These are phyloP conservation scores for Bombus polaris DNA, from an alignment of 1,140 invertebrate species.

Conservation along the genomic window DNA sequence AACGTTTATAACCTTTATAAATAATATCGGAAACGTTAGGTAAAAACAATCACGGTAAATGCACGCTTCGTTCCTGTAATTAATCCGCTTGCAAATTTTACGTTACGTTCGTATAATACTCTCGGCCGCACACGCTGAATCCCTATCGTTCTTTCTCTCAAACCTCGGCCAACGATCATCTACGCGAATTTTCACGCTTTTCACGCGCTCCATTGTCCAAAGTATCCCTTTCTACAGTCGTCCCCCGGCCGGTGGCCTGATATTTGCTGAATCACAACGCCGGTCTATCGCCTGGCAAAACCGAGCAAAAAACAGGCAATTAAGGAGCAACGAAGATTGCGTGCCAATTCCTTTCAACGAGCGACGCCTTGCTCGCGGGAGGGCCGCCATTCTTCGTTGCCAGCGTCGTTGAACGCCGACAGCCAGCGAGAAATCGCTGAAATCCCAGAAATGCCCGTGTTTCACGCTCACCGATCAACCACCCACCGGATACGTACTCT, in stretches of 20 bases:
- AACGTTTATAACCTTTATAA: background rate
- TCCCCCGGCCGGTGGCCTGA: background rate
- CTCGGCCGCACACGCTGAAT: background rate
- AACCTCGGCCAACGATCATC: background rate
- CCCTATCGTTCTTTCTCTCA: background rate
- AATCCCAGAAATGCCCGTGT: conserved; percentile 10
- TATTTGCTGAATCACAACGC: conserved; percentile 48
- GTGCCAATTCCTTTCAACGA: conserved; percentile 34
- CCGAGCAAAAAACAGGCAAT: conserved; percentile 17
- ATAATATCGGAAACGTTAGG: no score
- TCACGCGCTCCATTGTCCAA: background rate
- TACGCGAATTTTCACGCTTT: background rate
- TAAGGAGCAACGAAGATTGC: conserved; percentile 45
- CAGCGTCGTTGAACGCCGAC: background rate
- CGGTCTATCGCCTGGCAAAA: conserved; percentile 11
- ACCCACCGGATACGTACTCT: background rate
- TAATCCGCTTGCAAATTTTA: no score
- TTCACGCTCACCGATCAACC: conserved; percentile 5
- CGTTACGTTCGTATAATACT: background rate
- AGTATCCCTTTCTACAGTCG: background rate
- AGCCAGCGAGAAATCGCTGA: conserved; percentile 11
- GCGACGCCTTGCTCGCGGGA: conserved; percentile 20
- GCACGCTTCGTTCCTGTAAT: no score
- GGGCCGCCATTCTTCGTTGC: conserved; percentile 20
- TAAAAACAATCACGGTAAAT: no score